Conservation (phyloP, 2,797 vertebrate genomes). For the Miichthys miiuy region DNA sequence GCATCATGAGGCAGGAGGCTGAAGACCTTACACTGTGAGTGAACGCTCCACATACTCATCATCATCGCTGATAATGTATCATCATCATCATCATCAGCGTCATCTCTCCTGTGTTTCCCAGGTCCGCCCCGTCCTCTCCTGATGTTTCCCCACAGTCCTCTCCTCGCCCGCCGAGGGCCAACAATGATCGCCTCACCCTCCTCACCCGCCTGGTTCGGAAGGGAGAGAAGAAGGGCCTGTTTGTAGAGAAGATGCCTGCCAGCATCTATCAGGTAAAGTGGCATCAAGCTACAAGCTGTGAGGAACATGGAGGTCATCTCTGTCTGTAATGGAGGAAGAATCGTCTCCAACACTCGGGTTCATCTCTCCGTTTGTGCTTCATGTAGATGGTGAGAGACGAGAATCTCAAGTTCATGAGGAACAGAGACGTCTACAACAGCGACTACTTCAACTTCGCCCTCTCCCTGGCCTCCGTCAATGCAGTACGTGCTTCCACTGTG, state of each 20-base stretch:
- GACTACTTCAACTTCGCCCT: conserved; percentile 99
- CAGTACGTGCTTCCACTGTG: conserved; percentile 83
- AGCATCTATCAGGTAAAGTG: conserved; percentile 95
- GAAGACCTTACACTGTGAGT: conserved; percentile 96
- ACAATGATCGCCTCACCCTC: conserved; percentile 96
- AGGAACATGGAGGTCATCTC: neutral
- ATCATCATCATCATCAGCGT: neutral
- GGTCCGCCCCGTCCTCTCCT: conserved; percentile 98
- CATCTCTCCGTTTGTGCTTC: neutral
- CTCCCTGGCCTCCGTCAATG: conserved; percentile 95
- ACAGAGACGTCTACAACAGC: conserved; percentile 97
- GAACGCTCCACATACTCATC: neutral
- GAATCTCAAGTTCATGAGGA: conserved; percentile 99
- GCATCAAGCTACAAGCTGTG: no score
- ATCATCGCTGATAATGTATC: neutral
- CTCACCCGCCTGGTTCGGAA: conserved; percentile 96
- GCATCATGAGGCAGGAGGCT: conserved; percentile 96
- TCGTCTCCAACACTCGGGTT: neutral
- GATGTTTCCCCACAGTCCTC: conserved; percentile 98
- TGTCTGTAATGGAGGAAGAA: neutral
- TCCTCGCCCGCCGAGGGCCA: conserved; percentile 95
- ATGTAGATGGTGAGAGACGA: conserved; percentile 97
- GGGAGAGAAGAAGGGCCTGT: conserved; percentile 98
- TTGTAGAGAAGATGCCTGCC: conserved; percentile 99
- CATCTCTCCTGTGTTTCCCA: conserved; percentile 65